Percentiles rank a stretch among this genome's conserved stretches.
Conservation (phyloP, 2,113 vertebrate genomes). For the Taurulus bubalis region DNA sequence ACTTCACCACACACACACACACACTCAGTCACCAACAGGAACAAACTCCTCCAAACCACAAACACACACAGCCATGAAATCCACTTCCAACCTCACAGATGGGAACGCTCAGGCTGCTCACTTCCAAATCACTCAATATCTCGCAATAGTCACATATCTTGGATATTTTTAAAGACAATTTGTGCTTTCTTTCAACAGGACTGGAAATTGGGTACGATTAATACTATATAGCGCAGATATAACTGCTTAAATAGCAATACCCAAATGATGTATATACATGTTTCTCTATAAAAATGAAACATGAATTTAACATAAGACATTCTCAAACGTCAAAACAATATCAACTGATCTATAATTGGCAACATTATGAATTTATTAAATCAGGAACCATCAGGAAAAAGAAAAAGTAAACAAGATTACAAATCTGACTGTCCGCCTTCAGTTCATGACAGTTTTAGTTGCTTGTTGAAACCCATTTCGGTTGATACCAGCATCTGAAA, state of each 20-base stretch:
- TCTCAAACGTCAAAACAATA: background rate
- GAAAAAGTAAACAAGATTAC: background rate
- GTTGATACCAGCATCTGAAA: no score
- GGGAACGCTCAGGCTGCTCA: background rate
- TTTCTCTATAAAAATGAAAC: background rate
- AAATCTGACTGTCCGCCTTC: background rate
- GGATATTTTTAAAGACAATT: background rate
- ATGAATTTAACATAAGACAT: no score
- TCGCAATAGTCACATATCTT: background rate
- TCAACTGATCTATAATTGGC: background rate
- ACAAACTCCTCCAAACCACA: constrained; percentile 16
- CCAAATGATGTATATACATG: background rate
- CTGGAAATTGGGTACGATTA: background rate
- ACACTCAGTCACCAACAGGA: background rate
- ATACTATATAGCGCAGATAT: accelerated
- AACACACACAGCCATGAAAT: background rate
- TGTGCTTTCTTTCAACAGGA: background rate
- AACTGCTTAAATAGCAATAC: background rate
- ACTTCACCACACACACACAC: no score
- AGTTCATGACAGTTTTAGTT: background rate
- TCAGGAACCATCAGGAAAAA: background rate
- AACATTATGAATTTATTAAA: background rate
- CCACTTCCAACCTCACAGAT: constrained; percentile 17
- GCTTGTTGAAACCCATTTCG: background rate
- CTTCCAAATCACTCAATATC: background rate